phyloP scores from a whole-genome alignment of 2,888 invertebrate species.

The Homarus gammarus region DNA sequence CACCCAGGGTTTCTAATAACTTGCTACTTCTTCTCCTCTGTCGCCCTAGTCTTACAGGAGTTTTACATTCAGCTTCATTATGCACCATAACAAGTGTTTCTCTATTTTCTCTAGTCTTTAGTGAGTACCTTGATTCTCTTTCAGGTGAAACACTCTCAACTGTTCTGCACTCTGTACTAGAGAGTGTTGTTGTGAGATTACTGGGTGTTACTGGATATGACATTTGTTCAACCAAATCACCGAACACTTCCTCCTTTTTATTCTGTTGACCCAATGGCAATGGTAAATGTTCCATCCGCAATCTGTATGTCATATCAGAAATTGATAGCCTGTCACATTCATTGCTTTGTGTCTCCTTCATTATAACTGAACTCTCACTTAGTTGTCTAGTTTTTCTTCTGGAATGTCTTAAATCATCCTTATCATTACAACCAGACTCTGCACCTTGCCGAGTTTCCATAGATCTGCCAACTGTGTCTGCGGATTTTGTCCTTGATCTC shows the following conservation, averaged over 20 bases:
- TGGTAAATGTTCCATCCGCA: neutral
- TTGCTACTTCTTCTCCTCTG: slow-evolving; percentile 21
- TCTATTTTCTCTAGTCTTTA: neutral
- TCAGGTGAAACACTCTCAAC: neutral
- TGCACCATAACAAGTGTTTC: neutral
- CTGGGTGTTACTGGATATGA: neutral
- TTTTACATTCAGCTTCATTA: neutral
- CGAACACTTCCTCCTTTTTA: neutral
- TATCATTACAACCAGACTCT: neutral
- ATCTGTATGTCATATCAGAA: neutral
- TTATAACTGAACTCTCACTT: neutral
- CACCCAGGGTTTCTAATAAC: neutral
- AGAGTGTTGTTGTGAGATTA: neutral
- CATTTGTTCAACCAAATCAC: neutral
- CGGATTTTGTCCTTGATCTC: slow-evolving; percentile 40
- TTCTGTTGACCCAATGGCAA: neutral
- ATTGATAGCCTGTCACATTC: neutral
- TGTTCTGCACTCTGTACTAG: neutral
- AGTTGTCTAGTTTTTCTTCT: slow-evolving; percentile 4
- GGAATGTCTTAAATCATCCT: neutral
- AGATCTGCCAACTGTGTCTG: neutral
- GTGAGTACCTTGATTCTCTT: neutral
- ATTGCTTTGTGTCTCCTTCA: neutral
- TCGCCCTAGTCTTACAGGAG: neutral
- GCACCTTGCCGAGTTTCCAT: neutral